Base-by-base conservation (phyloP, 2,797 vertebrate genomes). In the Natrix natrix region DNA sequence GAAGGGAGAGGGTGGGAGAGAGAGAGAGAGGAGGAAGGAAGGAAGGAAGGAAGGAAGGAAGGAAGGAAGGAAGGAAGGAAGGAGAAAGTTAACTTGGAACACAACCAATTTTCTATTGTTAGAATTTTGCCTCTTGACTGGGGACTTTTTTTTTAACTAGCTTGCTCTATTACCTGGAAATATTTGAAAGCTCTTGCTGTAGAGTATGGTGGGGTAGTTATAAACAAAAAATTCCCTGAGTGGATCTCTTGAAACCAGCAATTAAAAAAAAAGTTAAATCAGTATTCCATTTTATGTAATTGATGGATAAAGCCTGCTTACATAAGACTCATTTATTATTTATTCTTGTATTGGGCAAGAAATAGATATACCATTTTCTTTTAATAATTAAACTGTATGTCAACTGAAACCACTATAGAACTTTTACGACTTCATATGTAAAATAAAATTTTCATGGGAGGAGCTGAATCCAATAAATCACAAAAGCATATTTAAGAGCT, bases 1-100 rank as follows among this genome's bases (percentile, higher is more conserved):
- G 7, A 1, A 60, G 22, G 2, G 1, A 26, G 7, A 24, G 1
- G 10, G 8, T 1, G 1, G 10, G 8, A 24, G 1, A 26, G 24
- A 24, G 14, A 10, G 22, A 24, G 13, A 8, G 8, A 24, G 8
- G 8, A 22, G 20, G 0, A 60, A 24, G 59, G 1, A 60, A 24
- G 59, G 2, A 60, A 24, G 59, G 1, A 60, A 24, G 59, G 1
- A 60, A 60, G 8, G 2, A 24, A 24, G 22, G 8, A 24, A 60
- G 20, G 7, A 59, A 22, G 20, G 3, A 56, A 56, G 55, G 3
- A 56, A 56, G 55, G 3, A 56, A 14, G 13, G 3, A 56, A 56
- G 55, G 0, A 66, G 26, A n/a, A 28, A 24, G 24, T 26, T 4
- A 63, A 32, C n/a, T 69, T 0, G 2, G n/a, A 69, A 69, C n/a